phyloP scores from a whole-genome alignment of 2,113 vertebrate genomes.

The Aegotheles bennettii region DNA sequence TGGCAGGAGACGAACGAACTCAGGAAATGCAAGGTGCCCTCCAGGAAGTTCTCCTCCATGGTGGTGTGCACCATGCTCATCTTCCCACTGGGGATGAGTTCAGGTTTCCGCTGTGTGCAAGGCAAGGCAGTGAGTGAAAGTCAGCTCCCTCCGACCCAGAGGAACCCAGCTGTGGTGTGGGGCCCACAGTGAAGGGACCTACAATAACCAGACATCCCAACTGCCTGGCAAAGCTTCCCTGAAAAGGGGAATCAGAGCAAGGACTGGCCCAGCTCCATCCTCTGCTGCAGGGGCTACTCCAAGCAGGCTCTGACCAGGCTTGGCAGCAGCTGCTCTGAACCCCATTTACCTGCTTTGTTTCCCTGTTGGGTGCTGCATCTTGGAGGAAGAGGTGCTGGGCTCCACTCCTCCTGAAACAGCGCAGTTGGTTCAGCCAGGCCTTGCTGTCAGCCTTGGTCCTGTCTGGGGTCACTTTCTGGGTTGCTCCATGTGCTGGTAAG shows the following conservation, averaged over 20 bases:
- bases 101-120: conserved; percentile 53
- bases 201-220: not conserved
- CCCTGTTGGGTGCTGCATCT: conserved; percentile 38
- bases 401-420: conserved; percentile 64
- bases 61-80: conserved; percentile 83
- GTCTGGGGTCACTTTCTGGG: not conserved
- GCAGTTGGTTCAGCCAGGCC: conserved; percentile 67
- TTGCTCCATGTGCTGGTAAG: not conserved
- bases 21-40: conserved; percentile 87
- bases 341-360: conserved; percentile 64
- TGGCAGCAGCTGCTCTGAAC: not conserved
- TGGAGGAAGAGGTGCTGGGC: conserved; percentile 73
- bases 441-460: not conserved
- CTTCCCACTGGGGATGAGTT: conserved; percentile 78
- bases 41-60: conserved; percentile 85
- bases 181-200: not conserved
- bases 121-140: conserved; percentile 26
- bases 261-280: not conserved
- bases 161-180: not conserved
- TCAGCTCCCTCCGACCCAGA: not conserved
- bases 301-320: not conserved
- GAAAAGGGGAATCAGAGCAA: not conserved
- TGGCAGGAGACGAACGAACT: conserved; percentile 83
- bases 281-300: not conserved
- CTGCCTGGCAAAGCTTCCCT: not conserved